Percentiles rank a stretch among this genome's conserved stretches.
These are phyloP conservation scores for Tineola bisselliella DNA, from an alignment of 2,888 invertebrate genomes.

Conservation along the genomic window DNA sequence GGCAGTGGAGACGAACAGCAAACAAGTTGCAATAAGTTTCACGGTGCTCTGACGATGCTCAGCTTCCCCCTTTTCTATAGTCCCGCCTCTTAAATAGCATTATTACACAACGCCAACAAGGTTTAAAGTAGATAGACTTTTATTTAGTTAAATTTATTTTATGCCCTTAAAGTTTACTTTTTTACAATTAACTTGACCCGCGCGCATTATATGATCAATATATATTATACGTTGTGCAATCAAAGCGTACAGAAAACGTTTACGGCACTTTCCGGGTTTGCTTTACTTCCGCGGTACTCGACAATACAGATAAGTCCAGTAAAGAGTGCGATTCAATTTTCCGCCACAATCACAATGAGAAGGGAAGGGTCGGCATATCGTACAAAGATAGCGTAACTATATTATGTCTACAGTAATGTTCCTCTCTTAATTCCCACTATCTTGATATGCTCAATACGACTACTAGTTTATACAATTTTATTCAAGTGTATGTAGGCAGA, in stretches of 20 bases:
- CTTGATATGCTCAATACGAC: neutral
- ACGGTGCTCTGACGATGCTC: conserved; percentile 10
- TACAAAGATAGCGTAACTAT: neutral
- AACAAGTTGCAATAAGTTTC: conserved; percentile 15
- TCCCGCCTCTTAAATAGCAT: conserved; percentile 12
- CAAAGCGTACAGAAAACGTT: neutral
- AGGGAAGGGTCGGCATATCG: neutral
- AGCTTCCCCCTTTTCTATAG: neutral
- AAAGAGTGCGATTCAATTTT: conserved; percentile 9
- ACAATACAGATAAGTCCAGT: neutral
- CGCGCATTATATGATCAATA: no score
- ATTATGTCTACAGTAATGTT: neutral
- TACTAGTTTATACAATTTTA: no score
- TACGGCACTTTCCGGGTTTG: neutral
- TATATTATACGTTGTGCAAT: neutral
- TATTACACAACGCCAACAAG: conserved; percentile 7
- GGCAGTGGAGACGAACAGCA: conserved; percentile 5
- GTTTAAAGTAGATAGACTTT: conserved; percentile 1
- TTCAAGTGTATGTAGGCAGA: no score
- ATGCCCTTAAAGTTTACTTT: neutral
- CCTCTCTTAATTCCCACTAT: neutral
- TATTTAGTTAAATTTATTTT: neutral
- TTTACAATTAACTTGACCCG: neutral
- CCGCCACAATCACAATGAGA: conserved; percentile 1
- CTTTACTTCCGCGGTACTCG: neutral